Percentiles rank a stretch among this genome's conserved stretches.
These are phyloP conservation scores for Mylabris phalerata DNA, from an alignment of 1,140 invertebrate species.

Conservation along the genomic window DNA sequence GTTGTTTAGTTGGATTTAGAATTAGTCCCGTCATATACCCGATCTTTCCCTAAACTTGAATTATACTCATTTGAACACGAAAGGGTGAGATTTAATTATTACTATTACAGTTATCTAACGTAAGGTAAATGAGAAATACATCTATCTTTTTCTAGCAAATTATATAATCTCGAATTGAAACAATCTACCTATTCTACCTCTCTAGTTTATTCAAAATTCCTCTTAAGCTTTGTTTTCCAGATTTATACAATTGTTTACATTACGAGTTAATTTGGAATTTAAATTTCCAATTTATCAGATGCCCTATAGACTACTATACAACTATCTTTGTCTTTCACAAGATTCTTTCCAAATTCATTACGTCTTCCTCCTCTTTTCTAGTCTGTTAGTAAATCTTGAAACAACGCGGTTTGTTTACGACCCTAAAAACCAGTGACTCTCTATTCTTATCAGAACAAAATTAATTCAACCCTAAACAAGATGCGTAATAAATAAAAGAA, in stretches of 20 bases:
- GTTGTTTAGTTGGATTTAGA: constrained; percentile 17
- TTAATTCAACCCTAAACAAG: not conserved
- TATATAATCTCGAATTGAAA: constrained; percentile 35
- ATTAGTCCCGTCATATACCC: constrained; percentile 8
- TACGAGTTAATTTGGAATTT: constrained; percentile 43
- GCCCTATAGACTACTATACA: not conserved
- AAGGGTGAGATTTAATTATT: constrained; percentile 40
- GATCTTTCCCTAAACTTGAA: constrained; percentile 1
- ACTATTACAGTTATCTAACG: constrained; percentile 40
- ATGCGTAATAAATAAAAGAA: constrained; percentile 8
- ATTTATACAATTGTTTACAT: constrained; percentile 44
- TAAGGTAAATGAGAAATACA: constrained; percentile 34
- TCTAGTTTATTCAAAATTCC: not conserved
- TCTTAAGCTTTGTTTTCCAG: constrained; percentile 39
- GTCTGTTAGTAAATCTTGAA: constrained; percentile 1
- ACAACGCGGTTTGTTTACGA: constrained; percentile 3
- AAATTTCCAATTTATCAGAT: constrained; percentile 42
- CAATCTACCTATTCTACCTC: constrained; percentile 32
- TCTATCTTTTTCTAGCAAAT: constrained; percentile 23
- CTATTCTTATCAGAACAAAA: constrained; percentile 2
- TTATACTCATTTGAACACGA: not conserved
- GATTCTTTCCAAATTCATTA: not conserved
- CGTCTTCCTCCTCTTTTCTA: not conserved
- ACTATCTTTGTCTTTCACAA: not conserved
- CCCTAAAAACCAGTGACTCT: not conserved